Evolutionary conservation across 2,113 vertebrate species (phyloP).

Genomic region (Semnornis frantzii): DNA sequence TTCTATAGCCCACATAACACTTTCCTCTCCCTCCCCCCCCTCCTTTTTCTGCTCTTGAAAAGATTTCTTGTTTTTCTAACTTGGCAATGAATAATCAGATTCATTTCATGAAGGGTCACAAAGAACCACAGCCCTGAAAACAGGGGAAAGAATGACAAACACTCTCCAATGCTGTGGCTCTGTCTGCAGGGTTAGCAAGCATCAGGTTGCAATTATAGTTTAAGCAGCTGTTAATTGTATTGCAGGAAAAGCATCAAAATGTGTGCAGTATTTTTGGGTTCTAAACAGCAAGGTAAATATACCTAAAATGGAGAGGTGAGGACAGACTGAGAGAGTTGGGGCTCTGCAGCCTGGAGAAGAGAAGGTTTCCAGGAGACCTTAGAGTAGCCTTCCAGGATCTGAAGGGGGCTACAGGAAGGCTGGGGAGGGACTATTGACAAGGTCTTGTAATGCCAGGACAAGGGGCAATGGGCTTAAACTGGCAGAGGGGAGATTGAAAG

Average conservation of each 20-base stretch:
- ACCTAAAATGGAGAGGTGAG: constrained; percentile 10
- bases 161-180: not conserved
- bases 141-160: not conserved
- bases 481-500: no score
- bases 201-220: not conserved
- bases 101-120: not conserved
- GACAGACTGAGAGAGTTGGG: no score
- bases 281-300: not conserved
- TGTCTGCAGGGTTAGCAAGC: not conserved
- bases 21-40: not conserved
- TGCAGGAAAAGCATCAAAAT: constrained; percentile 22
- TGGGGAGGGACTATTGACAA: no score
- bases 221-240: constrained; percentile 1
- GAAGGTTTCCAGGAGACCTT: no score
- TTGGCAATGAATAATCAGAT: not conserved
- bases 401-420: no score
- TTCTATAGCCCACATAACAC: not conserved
- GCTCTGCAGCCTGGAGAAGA: no score
- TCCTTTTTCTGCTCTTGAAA: not conserved
- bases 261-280: not conserved
- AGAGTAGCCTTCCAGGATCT: no score
- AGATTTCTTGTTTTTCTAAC: not conserved
- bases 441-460: no score
- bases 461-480: no score
- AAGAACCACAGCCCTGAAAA: not conserved